These are phyloP conservation scores for Rhinogobio ventralis DNA, from an alignment of 2,797 vertebrate genomes.

Conservation along the genomic window DNA sequence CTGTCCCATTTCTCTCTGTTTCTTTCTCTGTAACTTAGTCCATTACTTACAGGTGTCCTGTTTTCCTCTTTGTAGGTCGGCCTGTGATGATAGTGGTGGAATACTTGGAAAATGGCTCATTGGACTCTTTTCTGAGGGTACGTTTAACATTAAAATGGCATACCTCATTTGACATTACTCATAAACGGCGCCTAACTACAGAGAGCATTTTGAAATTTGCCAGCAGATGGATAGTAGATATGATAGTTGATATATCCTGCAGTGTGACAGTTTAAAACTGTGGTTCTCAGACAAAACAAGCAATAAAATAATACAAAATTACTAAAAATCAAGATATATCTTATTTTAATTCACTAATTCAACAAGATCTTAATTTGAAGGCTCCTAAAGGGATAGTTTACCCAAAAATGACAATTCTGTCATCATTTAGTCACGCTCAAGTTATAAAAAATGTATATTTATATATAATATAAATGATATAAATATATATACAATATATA, in stretches of 20 bases:
- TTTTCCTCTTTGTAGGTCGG: conserved; percentile 83
- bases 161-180: not conserved
- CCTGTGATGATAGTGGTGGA: conserved; percentile 98
- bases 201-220: not conserved
- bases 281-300: conserved; percentile 3
- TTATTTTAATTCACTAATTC: too few species aligned
- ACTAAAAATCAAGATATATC: not conserved
- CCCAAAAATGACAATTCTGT: too few species aligned
- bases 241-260: not conserved
- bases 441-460: too few species aligned
- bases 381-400: too few species aligned
- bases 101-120: conserved; percentile 97
- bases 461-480: too few species aligned
- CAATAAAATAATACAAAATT: not conserved
- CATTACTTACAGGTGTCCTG: conserved; percentile 22
- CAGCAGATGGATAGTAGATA: not conserved
- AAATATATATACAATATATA: too few species aligned
- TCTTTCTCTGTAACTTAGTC: conserved; percentile 4
- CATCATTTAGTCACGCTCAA: too few species aligned
- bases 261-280: not conserved
- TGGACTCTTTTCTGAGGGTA: conserved; percentile 95
- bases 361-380: too few species aligned
- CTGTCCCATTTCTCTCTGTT: conserved; percentile 16
- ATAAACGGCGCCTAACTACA: not conserved
- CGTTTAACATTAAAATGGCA: conserved; percentile 46